Evolutionary conservation across 1,140 invertebrate genomes (phyloP), one percentile per base, ranked within the genome.

Genomic region (Psix sp.): DNA sequence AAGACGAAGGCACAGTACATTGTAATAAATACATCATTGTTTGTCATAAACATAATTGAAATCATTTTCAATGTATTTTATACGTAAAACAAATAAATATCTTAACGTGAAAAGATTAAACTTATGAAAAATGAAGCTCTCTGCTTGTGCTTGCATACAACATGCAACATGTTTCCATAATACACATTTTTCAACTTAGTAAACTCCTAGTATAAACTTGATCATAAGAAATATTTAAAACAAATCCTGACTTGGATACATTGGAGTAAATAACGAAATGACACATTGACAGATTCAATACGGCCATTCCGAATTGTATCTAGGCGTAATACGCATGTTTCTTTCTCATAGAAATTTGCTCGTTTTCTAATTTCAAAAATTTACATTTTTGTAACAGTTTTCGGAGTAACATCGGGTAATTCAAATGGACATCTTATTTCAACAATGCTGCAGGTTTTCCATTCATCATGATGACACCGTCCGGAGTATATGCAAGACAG

Each of bases 301-400:
- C 17, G 0, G 56, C 54, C 66, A 76, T 71, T 0, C 60, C 66
- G 7, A 71, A 7, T 36, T 71, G 66, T 35, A 76, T 20, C 46
- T 66, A 54, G 16, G 54, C 46, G 46, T 71, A 71, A 21, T 76
- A 76, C 13, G 11, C 1, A 39, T 71, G 54, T 33, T 66, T 71
- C 18, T 66, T 4, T 45, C 67, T 57, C 1, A 71, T 40, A 11
- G 21, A 7, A 7, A 57, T 11, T 31, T 62, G 13, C 7, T 35
- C 33, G 13, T 62, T 18, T 13, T 17, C 39, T 14, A 15, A n/a
- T 13, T 42, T 40, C 21, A 68, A 33, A 39, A 36, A 68, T 24
- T 43, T 66, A 29, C 49, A 70, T 16, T 62, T 60, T 18, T 18
- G 0, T 13, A 60, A 1, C 13, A 54, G 4, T 9, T 38, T 54